Evolutionary conservation across 2,113 vertebrate genomes (phyloP), one percentile per base, ranked within the genome.

Genomic region (Lepus timidus): DNA sequence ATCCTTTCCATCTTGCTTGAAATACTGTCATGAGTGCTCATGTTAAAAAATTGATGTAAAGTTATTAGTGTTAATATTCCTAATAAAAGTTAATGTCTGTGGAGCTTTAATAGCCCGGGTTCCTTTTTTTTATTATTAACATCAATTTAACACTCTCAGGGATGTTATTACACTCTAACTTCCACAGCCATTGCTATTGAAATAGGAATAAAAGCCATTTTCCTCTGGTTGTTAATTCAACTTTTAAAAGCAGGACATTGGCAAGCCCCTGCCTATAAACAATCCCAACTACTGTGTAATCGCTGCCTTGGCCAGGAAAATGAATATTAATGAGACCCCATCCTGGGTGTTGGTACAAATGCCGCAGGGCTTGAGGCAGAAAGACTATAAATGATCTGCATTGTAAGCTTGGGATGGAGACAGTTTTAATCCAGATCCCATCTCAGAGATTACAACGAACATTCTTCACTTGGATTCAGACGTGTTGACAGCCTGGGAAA

Each of bases 221-320:
- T 87, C 23, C 76, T 73, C 52, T 74, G 73, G 88, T 76, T 91
- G 76, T 94, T 78, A 95, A 90, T 88, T 89, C 67, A 84, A 76
- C 82, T 93, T 87, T 86, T 68, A 74, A 27, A 81, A 93, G 76
- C 19, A 13, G 68, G 82, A 33, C 52, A 2, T 49, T 51, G 12
- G 73, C 27, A 58, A 73, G 19, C 67, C 3, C 13, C 68, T 23
- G 52, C 20, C n/a, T 31, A 5, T 67, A 84, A 96, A 90, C 49
- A 67, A 49, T 68, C 52, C 70, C 67, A 52, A 86, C 61, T 49
- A 23, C 39, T 27, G 19, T 27, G 39, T 33, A 76, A 75, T 87
- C 61, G 10, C n/a, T 2, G 0, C 12, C 22, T 76, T 12, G 6
- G 87, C 61, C 44, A 82, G 91, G 62, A 91, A 86, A 33, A 67